Conservation (phyloP, 2,113 vertebrate species). For the Mohoua ochrocephala region DNA sequence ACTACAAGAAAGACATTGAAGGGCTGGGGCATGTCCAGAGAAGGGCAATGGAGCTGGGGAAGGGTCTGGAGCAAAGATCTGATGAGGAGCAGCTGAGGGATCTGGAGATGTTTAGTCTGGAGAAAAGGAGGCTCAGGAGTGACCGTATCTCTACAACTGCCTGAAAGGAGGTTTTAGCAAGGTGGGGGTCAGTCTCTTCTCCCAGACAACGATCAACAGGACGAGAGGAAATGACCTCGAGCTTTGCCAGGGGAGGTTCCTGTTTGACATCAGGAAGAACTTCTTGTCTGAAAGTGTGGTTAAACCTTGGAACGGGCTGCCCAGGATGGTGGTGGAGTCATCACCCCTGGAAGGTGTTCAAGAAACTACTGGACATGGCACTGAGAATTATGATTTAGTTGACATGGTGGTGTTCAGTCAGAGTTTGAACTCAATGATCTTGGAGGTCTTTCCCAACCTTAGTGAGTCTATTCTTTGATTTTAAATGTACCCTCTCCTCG, state of each 20-base stretch:
- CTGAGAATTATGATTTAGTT: neutral
- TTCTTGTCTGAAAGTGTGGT: neutral
- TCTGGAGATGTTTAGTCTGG: neutral
- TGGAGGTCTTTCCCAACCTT: neutral
- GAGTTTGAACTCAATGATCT: neutral
- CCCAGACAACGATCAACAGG: neutral
- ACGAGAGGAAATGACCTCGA: neutral
- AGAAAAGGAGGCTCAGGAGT: neutral
- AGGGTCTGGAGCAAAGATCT: neutral
- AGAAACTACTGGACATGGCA: neutral
- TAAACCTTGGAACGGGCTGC: neutral
- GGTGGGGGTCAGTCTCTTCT: accelerated
- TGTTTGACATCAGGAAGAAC: neutral
- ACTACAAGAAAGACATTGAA: neutral
- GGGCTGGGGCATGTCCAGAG: accelerated
- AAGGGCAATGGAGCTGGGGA: neutral
- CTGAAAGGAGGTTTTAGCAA: neutral
- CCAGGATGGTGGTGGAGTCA: neutral
- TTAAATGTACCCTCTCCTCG: neutral
- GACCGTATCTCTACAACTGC: neutral
- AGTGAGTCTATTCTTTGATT: neutral
- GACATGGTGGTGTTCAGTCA: neutral
- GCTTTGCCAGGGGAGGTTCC: neutral
- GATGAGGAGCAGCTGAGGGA: neutral
- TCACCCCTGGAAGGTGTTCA: neutral